phyloP scores from a whole-genome alignment of 2,888 invertebrate genomes.

The Drymonia ruficornis region DNA sequence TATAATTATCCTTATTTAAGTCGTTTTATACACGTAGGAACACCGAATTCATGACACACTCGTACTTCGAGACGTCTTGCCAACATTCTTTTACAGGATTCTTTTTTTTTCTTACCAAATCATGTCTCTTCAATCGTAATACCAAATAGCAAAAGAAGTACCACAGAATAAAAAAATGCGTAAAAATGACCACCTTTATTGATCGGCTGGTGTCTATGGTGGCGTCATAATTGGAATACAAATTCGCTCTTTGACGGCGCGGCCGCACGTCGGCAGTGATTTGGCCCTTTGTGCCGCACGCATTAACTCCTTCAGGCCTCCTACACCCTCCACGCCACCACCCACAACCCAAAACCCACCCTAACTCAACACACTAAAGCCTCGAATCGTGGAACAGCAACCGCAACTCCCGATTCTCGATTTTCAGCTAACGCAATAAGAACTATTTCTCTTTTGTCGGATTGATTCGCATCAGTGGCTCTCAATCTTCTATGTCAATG shows the following conservation, averaged over 20 bases:
- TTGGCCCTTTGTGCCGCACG: slow-evolving; percentile 83
- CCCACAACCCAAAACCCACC: slow-evolving; percentile 49
- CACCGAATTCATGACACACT: too few species aligned
- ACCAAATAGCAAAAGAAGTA: too few species aligned
- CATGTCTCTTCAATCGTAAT: too few species aligned
- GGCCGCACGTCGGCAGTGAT: slow-evolving; percentile 77
- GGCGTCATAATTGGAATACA: slow-evolving; percentile 83
- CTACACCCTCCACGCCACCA: slow-evolving; percentile 57
- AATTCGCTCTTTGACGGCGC: slow-evolving; percentile 80
- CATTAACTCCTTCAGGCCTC: slow-evolving; percentile 82
- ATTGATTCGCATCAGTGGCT: slow-evolving; percentile 32
- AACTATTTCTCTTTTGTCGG: slow-evolving; percentile 62
- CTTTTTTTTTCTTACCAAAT: too few species aligned
- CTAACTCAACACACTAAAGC: slow-evolving; percentile 37
- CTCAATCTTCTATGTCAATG: slow-evolving; percentile 18
- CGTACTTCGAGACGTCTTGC: too few species aligned
- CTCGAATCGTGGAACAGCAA: slow-evolving; percentile 19
- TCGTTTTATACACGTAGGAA: slow-evolving; percentile 5
- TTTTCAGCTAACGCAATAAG: slow-evolving; percentile 69
- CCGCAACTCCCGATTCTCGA: slow-evolving; percentile 60
- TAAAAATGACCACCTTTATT: slow-evolving; percentile 40
- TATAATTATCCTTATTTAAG: too few species aligned
- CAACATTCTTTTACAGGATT: too few species aligned
- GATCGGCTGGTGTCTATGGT: slow-evolving; percentile 49
- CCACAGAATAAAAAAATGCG: slow-evolving; percentile 18